Percentiles rank a stretch among this genome's conserved stretches.
These are phyloP conservation scores for Erebia palarica DNA, from an alignment of 2,888 invertebrate genomes.

Conservation along the genomic window DNA sequence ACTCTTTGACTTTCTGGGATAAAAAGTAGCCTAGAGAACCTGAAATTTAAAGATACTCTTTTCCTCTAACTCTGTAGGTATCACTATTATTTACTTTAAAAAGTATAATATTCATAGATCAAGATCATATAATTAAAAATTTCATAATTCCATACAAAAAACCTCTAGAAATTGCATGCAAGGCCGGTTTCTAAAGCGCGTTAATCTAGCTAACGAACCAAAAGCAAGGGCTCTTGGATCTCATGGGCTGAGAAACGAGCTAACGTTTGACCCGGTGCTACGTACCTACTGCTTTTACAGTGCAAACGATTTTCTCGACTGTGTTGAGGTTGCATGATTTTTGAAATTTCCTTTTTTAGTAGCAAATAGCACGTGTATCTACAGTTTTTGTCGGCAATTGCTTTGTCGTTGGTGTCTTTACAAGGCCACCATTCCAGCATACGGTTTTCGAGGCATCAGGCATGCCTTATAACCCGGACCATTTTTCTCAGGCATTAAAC, in stretches of 20 bases:
- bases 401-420: too few species aligned
- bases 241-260: conserved; percentile 54
- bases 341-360: too few species aligned
- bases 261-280: conserved; percentile 60
- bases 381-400: too few species aligned
- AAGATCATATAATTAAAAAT: neutral
- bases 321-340: neutral
- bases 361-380: too few species aligned
- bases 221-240: conserved; percentile 59
- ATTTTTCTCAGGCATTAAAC: too few species aligned
- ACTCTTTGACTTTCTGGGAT: too few species aligned
- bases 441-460: too few species aligned
- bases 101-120: neutral
- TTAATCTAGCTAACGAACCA: conserved; percentile 77
- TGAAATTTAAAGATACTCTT: too few species aligned
- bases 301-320: neutral
- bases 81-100: neutral
- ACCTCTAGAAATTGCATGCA: conserved; percentile 40
- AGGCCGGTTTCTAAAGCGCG: conserved; percentile 56
- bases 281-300: conserved; percentile 31
- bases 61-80: too few species aligned
- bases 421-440: too few species aligned
- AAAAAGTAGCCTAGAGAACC: too few species aligned
- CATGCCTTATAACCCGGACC: too few species aligned
- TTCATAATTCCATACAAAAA: conserved; percentile 22